Evolutionary conservation across 2,797 vertebrate genomes (phyloP).

Genomic region (Mastacembelus armatus): DNA sequence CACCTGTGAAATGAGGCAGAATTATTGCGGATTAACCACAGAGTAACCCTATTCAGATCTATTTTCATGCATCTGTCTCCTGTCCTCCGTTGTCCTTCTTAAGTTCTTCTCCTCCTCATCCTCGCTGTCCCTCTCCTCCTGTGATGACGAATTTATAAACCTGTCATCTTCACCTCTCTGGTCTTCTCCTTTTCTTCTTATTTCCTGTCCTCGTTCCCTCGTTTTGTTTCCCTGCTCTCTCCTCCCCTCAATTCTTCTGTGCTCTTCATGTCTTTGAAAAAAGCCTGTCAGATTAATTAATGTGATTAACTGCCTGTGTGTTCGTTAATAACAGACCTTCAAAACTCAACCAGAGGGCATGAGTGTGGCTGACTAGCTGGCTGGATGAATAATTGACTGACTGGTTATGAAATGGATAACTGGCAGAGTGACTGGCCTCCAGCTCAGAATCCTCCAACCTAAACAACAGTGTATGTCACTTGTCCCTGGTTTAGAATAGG

Average conservation of each 20-base stretch:
- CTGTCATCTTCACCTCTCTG: slow-evolving; percentile 41
- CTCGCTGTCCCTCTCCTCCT: slow-evolving; percentile 30
- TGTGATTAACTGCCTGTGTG: slow-evolving; percentile 63
- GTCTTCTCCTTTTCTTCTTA: slow-evolving; percentile 8
- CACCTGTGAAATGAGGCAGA: slow-evolving; percentile 55
- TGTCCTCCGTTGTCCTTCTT: slow-evolving; percentile 65
- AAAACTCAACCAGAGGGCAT: slow-evolving; percentile 51
- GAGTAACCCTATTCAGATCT: slow-evolving; percentile 55
- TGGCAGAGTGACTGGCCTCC: not conserved
- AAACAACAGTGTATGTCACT: too few relatives aligned
- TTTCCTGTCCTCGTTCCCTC: slow-evolving; percentile 42
- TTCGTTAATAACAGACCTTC: slow-evolving; percentile 65
- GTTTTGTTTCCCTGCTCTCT: slow-evolving; percentile 24
- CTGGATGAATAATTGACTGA: slow-evolving; percentile 28
- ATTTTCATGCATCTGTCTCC: slow-evolving; percentile 62
- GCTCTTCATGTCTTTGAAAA: slow-evolving; percentile 69
- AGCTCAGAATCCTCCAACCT: too few relatives aligned
- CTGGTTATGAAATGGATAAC: slow-evolving; percentile 9
- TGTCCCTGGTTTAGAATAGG: too few relatives aligned
- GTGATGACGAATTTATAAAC: slow-evolving; percentile 62
- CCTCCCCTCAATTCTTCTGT: slow-evolving; percentile 43
- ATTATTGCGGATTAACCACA: slow-evolving; percentile 65
- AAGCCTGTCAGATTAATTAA: slow-evolving; percentile 77
- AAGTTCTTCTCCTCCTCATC: slow-evolving; percentile 59
- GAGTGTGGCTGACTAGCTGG: slow-evolving; percentile 31